Conservation (phyloP, 2,113 vertebrate genomes). For the Poecilia latipinna region DNA sequence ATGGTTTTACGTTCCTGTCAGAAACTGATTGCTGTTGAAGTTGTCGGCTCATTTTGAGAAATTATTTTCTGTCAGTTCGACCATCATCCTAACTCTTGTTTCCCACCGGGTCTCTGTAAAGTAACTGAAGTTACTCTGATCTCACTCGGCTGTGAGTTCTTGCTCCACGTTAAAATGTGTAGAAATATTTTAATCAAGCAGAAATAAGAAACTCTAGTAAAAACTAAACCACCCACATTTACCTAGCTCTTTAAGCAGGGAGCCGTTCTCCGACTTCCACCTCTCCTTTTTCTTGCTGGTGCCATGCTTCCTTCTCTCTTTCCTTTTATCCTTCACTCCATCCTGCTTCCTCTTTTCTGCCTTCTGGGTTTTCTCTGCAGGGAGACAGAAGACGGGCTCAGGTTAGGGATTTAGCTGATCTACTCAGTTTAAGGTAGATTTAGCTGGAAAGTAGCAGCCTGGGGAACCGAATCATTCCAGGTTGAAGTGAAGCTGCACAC, state of each 20-base stretch:
- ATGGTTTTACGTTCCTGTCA: not conserved
- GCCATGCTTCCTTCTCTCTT: constrained; percentile 87
- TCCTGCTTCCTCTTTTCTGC: constrained; percentile 89
- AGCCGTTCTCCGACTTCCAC: constrained; percentile 87
- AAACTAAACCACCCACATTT: constrained; percentile 29
- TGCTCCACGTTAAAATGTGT: not conserved
- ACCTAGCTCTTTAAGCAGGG: constrained; percentile 95
- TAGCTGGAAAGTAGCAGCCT: constrained; percentile 9
- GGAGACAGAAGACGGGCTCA: constrained; percentile 56
- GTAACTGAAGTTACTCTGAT: not conserved
- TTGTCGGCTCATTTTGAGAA: not conserved
- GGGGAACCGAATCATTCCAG: not conserved
- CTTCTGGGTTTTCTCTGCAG: constrained; percentile 86
- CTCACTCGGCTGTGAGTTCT: not conserved
- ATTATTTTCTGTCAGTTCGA: not conserved
- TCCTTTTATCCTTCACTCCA: constrained; percentile 87
- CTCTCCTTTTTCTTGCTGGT: constrained; percentile 94
- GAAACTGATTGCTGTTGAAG: too few species aligned
- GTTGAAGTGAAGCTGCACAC: not conserved
- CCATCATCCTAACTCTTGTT: not conserved
- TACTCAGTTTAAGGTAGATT: constrained; percentile 33
- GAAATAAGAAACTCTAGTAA: not conserved
- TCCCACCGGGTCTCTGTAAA: not conserved
- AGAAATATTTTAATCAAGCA: not conserved
- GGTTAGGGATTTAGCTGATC: constrained; percentile 34